Base-by-base conservation (phyloP, 2,888 invertebrate species). In the Sesia apiformis region DNA sequence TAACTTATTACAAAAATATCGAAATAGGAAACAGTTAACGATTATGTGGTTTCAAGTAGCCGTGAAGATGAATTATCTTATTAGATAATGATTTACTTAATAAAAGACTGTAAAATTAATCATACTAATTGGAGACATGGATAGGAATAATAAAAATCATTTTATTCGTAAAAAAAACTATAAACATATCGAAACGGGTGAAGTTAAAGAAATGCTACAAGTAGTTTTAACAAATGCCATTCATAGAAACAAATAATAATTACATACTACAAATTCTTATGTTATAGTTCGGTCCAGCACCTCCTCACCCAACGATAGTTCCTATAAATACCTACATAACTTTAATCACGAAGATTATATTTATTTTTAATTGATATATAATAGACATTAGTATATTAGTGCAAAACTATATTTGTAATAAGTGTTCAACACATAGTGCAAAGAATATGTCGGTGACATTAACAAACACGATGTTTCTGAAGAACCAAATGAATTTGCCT, bases 221-320 rank as follows among this genome's bases (percentile, higher is more conserved):
- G 23, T 23, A 1, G 23, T 23, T 23, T 23, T 1, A 23, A 23
- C 23, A 23, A 23, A 23, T 23, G 23, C 23, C 1, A 23, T 23
- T 23, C 23, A 23, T 23, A 23, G 1, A 2, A 23, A 23, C 2
- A 23, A 23, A 1, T 42, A 42, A 42, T 42, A 5, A 6, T 6
- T 6, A 3, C 1, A 6, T 42, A 42, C 7, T 40, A 42, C 53
- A 55, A 8, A 55, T 58, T 61, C 55, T 54, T 54, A 56, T 55
- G 60, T 65, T 65, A 51, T 64, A 75, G 69, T 71, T 71, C 74
- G 78, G 74, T 82, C 76, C 87, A 88, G 86, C 84, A 78, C 82
- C 85, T 84, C 85, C 83, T 78, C 76, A 84, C 77, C 88, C 88
- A 90, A 90, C 90, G 90, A 90, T 88, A 90, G 90, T 90, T 90